Evolutionary conservation across 2,113 vertebrate species (phyloP).

Genomic region (Gallinago paraguaiae): DNA sequence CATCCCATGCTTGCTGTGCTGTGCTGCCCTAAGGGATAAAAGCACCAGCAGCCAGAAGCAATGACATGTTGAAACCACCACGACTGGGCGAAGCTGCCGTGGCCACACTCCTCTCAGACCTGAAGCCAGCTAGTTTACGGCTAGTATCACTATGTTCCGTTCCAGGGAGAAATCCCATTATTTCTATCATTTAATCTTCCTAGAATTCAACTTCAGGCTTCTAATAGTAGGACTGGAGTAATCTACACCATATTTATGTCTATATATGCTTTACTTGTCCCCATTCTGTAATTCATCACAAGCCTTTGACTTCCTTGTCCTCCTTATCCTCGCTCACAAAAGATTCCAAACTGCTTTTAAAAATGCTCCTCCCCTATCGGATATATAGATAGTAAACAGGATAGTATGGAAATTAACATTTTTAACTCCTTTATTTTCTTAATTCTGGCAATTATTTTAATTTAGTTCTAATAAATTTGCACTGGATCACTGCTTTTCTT

Average conservation of each 20-base stretch:
- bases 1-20: not conserved
- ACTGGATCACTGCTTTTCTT: not conserved
- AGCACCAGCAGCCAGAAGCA: not conserved
- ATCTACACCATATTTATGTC: not conserved
- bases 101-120: not conserved
- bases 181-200: not conserved
- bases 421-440: not conserved
- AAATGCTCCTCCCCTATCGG: not conserved
- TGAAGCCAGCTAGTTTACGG: not conserved
- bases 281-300: not conserved
- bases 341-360: not conserved
- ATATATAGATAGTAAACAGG: not conserved
- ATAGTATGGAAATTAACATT: not conserved
- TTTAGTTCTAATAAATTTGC: not conserved
- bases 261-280: not conserved
- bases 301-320: not conserved
- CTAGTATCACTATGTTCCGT: not conserved
- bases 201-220: not conserved
- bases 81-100: fast-evolving
- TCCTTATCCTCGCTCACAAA: not conserved
- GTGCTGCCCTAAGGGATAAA: not conserved
- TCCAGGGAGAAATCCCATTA: not conserved
- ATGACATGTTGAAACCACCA: not conserved
- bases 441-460: not conserved
- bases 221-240: not conserved